Percentiles rank a stretch among this genome's conserved stretches.
These are phyloP conservation scores for Ahaetulla prasina DNA, from an alignment of 2,113 vertebrate species.

Conservation along the genomic window DNA sequence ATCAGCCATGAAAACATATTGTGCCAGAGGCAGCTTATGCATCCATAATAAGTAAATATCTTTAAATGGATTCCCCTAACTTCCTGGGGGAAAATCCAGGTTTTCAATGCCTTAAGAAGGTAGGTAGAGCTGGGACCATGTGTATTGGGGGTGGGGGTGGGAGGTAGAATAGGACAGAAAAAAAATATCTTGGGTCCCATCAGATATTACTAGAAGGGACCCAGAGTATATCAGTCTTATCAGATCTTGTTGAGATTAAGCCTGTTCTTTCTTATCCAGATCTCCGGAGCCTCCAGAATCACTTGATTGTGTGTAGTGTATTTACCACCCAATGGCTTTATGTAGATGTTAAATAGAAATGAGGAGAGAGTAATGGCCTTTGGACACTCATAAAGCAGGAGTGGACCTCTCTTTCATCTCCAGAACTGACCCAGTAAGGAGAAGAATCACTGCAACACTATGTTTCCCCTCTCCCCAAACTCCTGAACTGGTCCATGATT, in stretches of 20 bases:
- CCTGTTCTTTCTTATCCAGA: neutral
- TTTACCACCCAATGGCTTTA: neutral
- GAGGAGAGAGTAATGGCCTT: neutral
- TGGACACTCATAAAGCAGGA: neutral
- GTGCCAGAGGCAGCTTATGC: neutral
- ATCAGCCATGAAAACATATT: neutral
- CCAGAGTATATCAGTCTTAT: neutral
- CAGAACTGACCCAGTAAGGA: neutral
- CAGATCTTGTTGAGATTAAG: neutral
- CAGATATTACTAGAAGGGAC: neutral
- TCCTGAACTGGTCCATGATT: neutral
- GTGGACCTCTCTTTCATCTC: neutral
- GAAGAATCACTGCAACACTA: neutral
- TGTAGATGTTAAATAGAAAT: neutral
- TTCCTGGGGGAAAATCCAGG: neutral
- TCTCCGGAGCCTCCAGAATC: neutral
- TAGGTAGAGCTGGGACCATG: neutral
- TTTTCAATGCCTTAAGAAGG: neutral
- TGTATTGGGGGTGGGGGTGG: neutral
- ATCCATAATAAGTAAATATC: neutral
- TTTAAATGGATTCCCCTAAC: neutral
- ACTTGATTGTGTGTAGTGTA: neutral
- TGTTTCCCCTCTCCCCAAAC: neutral
- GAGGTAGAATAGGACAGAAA: neutral
- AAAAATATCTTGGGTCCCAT: neutral